phyloP scores from a whole-genome alignment of 2,888 invertebrate genomes.

The Zeuzera pyrina region DNA sequence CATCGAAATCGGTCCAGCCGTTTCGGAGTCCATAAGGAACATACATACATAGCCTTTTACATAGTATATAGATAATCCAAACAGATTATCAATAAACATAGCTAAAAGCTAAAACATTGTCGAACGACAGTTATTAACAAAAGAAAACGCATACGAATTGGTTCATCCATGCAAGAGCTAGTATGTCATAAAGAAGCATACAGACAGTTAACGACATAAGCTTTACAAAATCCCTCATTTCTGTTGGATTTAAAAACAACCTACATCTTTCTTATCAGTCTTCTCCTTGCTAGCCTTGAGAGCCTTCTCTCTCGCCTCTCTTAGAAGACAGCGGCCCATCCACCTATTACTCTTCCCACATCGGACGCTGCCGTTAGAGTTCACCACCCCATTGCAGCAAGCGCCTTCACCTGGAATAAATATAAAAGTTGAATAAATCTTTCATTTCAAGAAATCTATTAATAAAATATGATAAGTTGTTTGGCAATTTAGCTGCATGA shows the following conservation, averaged over 20 bases:
- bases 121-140: too few relatives aligned
- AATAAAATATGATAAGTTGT: too few relatives aligned
- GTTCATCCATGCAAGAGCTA: too few relatives aligned
- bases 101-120: too few relatives aligned
- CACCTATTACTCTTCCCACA: constrained; percentile 43
- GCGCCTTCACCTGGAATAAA: constrained; percentile 31
- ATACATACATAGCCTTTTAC: too few relatives aligned
- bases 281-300: constrained; percentile 36
- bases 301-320: constrained; percentile 54
- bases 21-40: too few relatives aligned
- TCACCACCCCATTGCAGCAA: constrained; percentile 36
- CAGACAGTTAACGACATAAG: neutral
- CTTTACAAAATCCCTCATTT: neutral
- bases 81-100: too few relatives aligned
- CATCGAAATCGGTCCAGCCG: too few relatives aligned
- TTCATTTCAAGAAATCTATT: neutral
- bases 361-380: constrained; percentile 20
- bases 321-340: constrained; percentile 62
- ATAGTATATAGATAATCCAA: too few relatives aligned
- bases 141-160: too few relatives aligned
- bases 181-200: neutral
- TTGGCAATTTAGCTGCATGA: too few relatives aligned
- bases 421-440: neutral
- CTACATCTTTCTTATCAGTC: constrained; percentile 50
- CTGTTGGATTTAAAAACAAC: constrained; percentile 16